These are phyloP conservation scores for Chamaea fasciata DNA, from an alignment of 2,113 vertebrate genomes.

Conservation along the genomic window DNA sequence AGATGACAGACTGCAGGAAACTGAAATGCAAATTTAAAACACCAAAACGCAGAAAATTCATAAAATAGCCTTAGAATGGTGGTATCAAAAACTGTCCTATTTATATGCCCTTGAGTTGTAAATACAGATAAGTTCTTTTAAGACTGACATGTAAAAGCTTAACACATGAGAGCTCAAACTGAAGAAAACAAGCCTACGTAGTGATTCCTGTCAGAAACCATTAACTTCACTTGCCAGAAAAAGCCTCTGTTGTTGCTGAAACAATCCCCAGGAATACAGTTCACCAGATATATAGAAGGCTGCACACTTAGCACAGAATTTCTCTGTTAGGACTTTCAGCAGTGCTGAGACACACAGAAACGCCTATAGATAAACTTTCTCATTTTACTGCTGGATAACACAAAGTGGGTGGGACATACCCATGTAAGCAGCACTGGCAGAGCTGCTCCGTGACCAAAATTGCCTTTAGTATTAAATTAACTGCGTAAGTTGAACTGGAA, in stretches of 20 bases:
- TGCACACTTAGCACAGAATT: background rate
- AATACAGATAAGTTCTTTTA: constrained; percentile 13
- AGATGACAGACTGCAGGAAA: background rate
- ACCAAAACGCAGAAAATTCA: background rate
- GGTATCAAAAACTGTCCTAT: background rate
- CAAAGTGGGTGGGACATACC: background rate
- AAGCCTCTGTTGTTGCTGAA: background rate
- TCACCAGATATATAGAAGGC: background rate
- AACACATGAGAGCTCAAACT: constrained; percentile 4
- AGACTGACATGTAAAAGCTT: background rate
- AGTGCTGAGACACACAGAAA: background rate
- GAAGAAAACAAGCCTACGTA: constrained; percentile 28
- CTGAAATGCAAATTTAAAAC: background rate
- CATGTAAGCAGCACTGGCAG: background rate
- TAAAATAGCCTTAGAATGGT: background rate
- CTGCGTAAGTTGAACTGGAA: background rate
- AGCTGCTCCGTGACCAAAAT: background rate
- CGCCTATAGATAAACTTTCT: background rate
- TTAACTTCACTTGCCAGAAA: constrained; percentile 36
- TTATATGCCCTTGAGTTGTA: background rate
- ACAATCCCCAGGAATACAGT: background rate
- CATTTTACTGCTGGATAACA: background rate
- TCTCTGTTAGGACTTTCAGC: background rate
- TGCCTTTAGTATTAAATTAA: background rate
- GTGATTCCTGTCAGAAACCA: constrained; percentile 26